A percentile compares a stretch with the other conserved stretches of the same genome.
phyloP scores from a whole-genome alignment of 2,113 vertebrate species.

The Misgurnus mizolepis region DNA sequence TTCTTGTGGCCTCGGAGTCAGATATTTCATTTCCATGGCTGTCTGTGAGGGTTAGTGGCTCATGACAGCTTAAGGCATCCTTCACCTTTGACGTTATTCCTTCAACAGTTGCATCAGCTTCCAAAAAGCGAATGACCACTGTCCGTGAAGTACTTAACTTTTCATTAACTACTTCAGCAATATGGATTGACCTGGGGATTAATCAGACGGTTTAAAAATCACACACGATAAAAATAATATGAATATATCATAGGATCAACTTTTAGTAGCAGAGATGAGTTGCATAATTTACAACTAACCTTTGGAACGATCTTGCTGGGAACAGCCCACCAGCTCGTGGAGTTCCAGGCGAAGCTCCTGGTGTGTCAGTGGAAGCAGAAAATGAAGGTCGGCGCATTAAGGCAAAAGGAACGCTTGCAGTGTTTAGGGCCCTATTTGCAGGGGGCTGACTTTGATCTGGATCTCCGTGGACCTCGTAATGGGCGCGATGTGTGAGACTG shows the following conservation, averaged over 20 bases:
- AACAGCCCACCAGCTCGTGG: conserved; percentile 18
- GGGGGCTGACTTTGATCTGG: neutral
- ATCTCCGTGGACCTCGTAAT: conserved; percentile 11
- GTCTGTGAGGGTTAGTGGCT: neutral
- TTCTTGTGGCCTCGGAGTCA: neutral
- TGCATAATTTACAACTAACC: conserved; percentile 16
- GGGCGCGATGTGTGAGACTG: neutral
- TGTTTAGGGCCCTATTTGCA: conserved; percentile 8
- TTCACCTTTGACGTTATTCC: conserved; percentile 31
- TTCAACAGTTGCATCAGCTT: conserved; percentile 30
- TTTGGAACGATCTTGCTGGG: conserved; percentile 20
- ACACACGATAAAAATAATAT: conserved; percentile 3
- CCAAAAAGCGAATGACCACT: conserved; percentile 17
- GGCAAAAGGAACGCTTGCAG: conserved; percentile 8
- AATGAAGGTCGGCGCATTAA: neutral
- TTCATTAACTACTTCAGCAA: conserved; percentile 20
- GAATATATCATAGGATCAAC: conserved; percentile 7
- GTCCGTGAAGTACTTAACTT: neutral
- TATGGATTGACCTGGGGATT: conserved; percentile 12
- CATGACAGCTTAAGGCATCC: conserved; percentile 10
- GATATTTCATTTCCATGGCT: neutral
- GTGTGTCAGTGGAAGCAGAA: neutral
- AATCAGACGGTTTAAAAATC: conserved; percentile 26
- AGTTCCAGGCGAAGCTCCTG: conserved; percentile 4
- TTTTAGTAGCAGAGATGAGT: neutral